Evolutionary conservation across 2,113 vertebrate species (phyloP).

Genomic region (Vanacampus margaritifer): DNA sequence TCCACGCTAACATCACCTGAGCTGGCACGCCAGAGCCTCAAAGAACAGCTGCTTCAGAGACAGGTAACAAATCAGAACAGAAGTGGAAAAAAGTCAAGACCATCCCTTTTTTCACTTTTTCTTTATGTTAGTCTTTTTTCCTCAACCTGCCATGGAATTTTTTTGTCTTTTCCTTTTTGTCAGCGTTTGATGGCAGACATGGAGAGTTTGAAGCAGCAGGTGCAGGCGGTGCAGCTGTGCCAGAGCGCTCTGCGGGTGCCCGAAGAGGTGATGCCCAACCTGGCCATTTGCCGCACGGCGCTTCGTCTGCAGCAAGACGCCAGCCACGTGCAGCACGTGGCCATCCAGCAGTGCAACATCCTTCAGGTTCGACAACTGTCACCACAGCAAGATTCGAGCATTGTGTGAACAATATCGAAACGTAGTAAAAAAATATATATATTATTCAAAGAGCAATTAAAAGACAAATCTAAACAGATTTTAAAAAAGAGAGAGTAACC

Average conservation of each 20-base stretch:
- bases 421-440: too few species aligned
- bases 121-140: too few species aligned
- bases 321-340: constrained; percentile 88
- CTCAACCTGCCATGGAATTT: not conserved
- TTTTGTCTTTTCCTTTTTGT: not conserved
- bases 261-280: constrained; percentile 82
- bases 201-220: constrained; percentile 93
- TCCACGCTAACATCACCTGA: constrained; percentile 85
- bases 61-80: constrained; percentile 74
- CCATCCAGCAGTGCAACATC: constrained; percentile 94
- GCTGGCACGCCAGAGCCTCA: constrained; percentile 85
- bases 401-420: too few species aligned
- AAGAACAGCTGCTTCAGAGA: constrained; percentile 91
- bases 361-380: constrained; percentile 75
- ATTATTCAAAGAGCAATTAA: too few species aligned
- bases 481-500: too few species aligned
- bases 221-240: constrained; percentile 83
- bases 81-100: not conserved
- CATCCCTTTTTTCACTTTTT: too few species aligned
- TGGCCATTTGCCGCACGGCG: constrained; percentile 86
- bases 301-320: constrained; percentile 89
- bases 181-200: constrained; percentile 89
- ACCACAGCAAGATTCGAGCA: too few species aligned
- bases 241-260: constrained; percentile 89
- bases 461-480: too few species aligned